A percentile compares a stretch with the other conserved stretches of the same genome.
Evolutionary conservation across 2,888 invertebrate species (phyloP).

Genomic region (Folsomia candida): DNA sequence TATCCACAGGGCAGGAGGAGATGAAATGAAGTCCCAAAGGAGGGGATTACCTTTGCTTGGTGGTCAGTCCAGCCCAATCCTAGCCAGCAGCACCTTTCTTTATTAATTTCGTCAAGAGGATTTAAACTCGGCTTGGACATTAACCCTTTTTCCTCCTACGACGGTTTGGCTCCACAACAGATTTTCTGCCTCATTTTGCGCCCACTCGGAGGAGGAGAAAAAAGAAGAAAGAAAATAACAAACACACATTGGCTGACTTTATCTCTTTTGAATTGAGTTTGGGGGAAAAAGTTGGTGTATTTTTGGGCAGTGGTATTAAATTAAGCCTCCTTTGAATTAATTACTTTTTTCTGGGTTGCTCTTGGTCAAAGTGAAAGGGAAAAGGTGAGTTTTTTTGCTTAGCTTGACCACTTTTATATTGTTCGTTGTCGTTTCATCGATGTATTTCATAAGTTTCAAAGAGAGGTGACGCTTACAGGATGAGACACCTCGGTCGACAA

Average conservation of each 20-base stretch:
- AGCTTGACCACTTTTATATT: too few species aligned
- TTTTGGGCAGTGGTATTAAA: not conserved
- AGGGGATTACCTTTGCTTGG: not conserved
- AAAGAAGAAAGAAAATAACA: not conserved
- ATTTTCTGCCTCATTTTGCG: too few species aligned
- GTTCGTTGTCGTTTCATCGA: too few species aligned
- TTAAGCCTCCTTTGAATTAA: not conserved
- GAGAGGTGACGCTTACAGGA: too few species aligned
- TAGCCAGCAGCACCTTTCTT: not conserved
- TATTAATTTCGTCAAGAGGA: constrained; percentile 7
- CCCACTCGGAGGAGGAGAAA: too few species aligned
- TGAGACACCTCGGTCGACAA: too few species aligned
- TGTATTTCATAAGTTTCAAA: too few species aligned
- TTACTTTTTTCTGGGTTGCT: not conserved
- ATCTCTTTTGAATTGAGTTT: not conserved
- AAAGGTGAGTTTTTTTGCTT: too few species aligned
- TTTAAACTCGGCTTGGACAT: not conserved
- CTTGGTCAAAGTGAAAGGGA: too few species aligned
- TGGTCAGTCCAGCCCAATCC: not conserved
- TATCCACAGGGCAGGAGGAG: not conserved
- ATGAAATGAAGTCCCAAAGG: constrained; percentile 1
- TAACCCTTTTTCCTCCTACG: too few species aligned
- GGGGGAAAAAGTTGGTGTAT: not conserved
- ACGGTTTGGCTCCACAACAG: too few species aligned
- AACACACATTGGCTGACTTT: too few species aligned